These are phyloP conservation scores for Pseudomugil tenellus DNA, from an alignment of 2,797 vertebrate species.

Conservation along the genomic window DNA sequence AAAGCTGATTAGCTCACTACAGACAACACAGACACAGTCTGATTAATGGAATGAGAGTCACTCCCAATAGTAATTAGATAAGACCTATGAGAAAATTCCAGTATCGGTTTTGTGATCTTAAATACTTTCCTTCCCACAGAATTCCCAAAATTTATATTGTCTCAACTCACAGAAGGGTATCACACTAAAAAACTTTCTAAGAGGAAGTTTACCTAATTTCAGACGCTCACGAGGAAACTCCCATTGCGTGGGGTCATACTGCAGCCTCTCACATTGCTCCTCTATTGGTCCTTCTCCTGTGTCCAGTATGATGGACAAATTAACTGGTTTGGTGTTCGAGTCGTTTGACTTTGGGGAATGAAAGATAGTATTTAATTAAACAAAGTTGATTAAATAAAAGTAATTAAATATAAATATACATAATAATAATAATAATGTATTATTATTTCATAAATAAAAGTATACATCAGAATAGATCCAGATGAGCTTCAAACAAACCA, in stretches of 20 bases:
- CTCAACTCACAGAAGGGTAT: slow-evolving; percentile 5
- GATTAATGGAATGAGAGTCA: slow-evolving; percentile 74
- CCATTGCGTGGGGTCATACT: slow-evolving; percentile 93
- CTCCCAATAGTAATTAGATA: slow-evolving; percentile 77
- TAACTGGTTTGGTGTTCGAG: slow-evolving; percentile 84
- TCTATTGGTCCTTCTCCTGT: slow-evolving; percentile 86
- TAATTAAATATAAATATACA: too few species aligned
- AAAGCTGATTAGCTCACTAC: slow-evolving; percentile 63
- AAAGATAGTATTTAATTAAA: slow-evolving; percentile 8
- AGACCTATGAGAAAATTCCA: slow-evolving; percentile 74
- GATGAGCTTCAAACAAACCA: background rate
- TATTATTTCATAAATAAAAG: too few species aligned
- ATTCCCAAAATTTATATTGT: slow-evolving; percentile 2
- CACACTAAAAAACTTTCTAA: background rate
- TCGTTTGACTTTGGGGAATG: slow-evolving; percentile 79
- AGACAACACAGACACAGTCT: slow-evolving; percentile 72
- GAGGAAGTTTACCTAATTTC: slow-evolving; percentile 86
- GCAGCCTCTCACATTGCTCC: slow-evolving; percentile 89
- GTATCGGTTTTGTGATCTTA: slow-evolving; percentile 54
- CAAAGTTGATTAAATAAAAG: background rate
- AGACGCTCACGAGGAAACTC: slow-evolving; percentile 94
- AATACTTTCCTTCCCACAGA: slow-evolving; percentile 28
- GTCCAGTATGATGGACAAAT: slow-evolving; percentile 93
- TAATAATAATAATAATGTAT: too few species aligned
- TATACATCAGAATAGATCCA: background rate